phyloP scores from a whole-genome alignment of 2,797 vertebrate genomes.

The Parotocinclus haroldoi region DNA sequence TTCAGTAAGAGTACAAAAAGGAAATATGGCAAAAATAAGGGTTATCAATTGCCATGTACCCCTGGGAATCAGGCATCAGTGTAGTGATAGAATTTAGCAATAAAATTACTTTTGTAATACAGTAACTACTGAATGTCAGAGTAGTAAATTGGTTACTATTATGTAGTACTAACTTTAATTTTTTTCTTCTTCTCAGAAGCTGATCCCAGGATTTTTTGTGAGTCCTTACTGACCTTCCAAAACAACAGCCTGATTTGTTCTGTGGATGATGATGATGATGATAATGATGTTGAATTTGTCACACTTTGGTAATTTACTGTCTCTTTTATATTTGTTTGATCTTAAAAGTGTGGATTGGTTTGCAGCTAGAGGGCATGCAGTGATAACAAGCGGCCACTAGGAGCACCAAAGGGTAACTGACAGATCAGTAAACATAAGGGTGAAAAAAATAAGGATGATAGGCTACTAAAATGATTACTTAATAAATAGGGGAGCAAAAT shows the following conservation, averaged over 20 bases:
- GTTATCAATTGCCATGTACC: too few relatives aligned
- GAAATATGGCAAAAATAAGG: too few relatives aligned
- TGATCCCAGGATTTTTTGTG: constrained; percentile 49
- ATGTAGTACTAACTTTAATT: background rate
- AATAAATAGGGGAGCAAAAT: too few relatives aligned
- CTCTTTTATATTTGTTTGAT: background rate
- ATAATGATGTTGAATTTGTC: constrained; percentile 36
- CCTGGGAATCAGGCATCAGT: too few relatives aligned
- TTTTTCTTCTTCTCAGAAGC: constrained; percentile 37
- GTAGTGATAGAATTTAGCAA: too few relatives aligned
- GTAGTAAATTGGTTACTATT: background rate
- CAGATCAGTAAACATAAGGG: too few relatives aligned
- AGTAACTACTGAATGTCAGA: background rate
- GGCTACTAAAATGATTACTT: too few relatives aligned
- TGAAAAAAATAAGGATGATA: too few relatives aligned
- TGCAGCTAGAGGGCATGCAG: background rate
- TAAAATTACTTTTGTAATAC: too few relatives aligned
- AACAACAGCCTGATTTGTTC: constrained; percentile 52
- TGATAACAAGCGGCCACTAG: background rate
- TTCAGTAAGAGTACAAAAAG: too few relatives aligned
- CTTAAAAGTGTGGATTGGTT: background rate
- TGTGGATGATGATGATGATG: constrained; percentile 15
- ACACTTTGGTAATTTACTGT: constrained; percentile 55
- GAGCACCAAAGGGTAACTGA: too few relatives aligned
- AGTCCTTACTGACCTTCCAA: constrained; percentile 42